These are phyloP conservation scores for Colossoma macropomum DNA, from an alignment of 2,113 vertebrate genomes.

Conservation along the genomic window DNA sequence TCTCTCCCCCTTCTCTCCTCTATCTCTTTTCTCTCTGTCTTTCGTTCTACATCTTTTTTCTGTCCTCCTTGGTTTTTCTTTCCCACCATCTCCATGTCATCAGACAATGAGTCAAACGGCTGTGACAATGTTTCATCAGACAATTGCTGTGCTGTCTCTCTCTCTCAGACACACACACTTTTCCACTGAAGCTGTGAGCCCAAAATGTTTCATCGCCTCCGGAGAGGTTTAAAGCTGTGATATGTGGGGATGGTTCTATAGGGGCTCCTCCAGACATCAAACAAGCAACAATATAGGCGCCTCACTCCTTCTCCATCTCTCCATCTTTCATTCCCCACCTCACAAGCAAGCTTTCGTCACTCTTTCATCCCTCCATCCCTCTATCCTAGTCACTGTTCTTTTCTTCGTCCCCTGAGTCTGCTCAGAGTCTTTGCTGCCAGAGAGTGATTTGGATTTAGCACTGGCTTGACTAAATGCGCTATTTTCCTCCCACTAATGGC, in stretches of 20 bases:
- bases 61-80: slow-evolving; percentile 25
- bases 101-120: neutral
- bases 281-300: slow-evolving; percentile 35
- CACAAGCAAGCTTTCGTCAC: slow-evolving; percentile 45
- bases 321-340: neutral
- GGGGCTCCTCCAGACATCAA: slow-evolving; percentile 48
- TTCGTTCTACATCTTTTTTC: neutral
- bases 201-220: slow-evolving; percentile 58
- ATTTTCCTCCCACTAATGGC: slow-evolving; percentile 24
- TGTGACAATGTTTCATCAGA: neutral
- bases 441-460: slow-evolving; percentile 31
- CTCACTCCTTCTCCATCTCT: neutral
- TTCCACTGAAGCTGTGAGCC: slow-evolving; percentile 51
- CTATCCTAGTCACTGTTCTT: slow-evolving; percentile 15
- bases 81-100: slow-evolving; percentile 25
- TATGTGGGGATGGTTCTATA: slow-evolving; percentile 51
- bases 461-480: slow-evolving; percentile 10
- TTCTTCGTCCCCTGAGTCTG: slow-evolving; percentile 14
- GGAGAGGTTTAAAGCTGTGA: slow-evolving; percentile 57
- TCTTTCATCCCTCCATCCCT: slow-evolving; percentile 43
- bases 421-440: slow-evolving; percentile 41
- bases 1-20: neutral
- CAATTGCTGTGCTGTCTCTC: neutral
- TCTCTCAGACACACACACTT: slow-evolving; percentile 26
- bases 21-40: neutral